These are phyloP conservation scores for Abramis brama DNA, from an alignment of 2,113 vertebrate genomes.

Conservation along the genomic window DNA sequence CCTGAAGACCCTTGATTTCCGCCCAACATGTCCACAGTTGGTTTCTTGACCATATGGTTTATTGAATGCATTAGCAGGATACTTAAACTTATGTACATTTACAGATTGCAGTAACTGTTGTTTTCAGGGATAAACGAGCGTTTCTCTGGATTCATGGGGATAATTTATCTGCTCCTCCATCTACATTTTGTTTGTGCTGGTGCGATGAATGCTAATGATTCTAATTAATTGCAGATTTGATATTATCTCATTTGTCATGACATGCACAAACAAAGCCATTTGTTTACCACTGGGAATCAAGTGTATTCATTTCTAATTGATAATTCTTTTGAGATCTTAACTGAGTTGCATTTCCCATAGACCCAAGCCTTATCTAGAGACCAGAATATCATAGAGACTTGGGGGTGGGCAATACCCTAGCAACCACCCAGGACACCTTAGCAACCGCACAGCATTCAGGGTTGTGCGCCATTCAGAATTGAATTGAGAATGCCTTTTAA, in stretches of 20 bases:
- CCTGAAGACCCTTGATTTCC: background rate
- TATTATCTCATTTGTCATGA: slow-evolving; percentile 23
- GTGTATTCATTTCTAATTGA: background rate
- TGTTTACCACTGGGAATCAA: background rate
- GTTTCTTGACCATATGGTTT: background rate
- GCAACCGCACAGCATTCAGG: background rate
- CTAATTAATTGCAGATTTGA: slow-evolving; percentile 2
- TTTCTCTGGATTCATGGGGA: background rate
- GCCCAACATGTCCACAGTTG: slow-evolving; percentile 10
- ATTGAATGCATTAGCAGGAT: background rate
- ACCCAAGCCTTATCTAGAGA: background rate
- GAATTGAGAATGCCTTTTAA: too few relatives aligned
- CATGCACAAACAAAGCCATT: slow-evolving; percentile 12
- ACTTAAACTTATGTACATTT: background rate
- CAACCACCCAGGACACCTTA: too few relatives aligned
- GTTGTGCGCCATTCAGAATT: background rate
- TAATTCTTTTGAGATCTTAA: slow-evolving; percentile 5
- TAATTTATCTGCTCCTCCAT: background rate
- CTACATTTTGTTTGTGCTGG: slow-evolving; percentile 9
- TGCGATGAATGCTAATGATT: slow-evolving; percentile 18
- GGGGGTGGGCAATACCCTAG: background rate
- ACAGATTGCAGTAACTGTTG: background rate
- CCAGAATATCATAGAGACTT: background rate
- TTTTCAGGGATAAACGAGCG: background rate
- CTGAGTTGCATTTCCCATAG: background rate